Base-by-base conservation (phyloP, 37 sponge, comb jelly and placozoan species). In the Diacarnus erythraeanus region DNA sequence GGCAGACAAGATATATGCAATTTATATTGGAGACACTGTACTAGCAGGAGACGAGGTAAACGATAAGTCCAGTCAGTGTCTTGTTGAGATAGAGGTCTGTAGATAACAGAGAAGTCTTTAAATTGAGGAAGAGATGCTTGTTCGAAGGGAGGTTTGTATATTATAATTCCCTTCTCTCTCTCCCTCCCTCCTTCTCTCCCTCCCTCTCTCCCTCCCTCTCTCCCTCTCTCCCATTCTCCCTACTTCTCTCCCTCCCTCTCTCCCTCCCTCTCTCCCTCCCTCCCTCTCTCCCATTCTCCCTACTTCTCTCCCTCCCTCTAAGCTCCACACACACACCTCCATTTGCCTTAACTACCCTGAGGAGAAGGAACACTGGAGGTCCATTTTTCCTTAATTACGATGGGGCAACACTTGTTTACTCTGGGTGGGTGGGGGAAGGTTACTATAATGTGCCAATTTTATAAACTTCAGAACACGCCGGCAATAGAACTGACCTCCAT, bases 11-110 rank as follows among this genome's bases (percentile, higher is more conserved):
- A 77, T 38, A 0, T 97, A 94, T 68, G 92, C 90, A 25, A 71
- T 97, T 17, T 94, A 91, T 71, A 69, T 97, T 59, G 97, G 97
- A 15, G 97, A 97, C 83, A 94, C 95, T 40, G 97, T 97, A 22
- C 68, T 91, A 17, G 94, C 93, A 1, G 76, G 83, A 10, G 74
- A 88, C 41, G 95, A 81, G 80, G 68, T 69, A 18, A 39, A 26
- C 6, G 51, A 47, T 47, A 47, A n/a, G n/a, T n/a, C n/a, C n/a
- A n/a, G n/a, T n/a, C n/a, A n/a, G n/a, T n/a, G n/a, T n/a, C n/a
- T n/a, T n/a, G n/a, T n/a, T n/a, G n/a, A n/a, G n/a, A n/a, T n/a
- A n/a, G n/a, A n/a, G n/a, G n/a, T n/a, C n/a, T n/a, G n/a, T n/a
- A n/a, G n/a, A n/a, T n/a, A n/a, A n/a, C n/a, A n/a, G n/a, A n/a